These are phyloP conservation scores for Eupithecia subfuscata DNA, from an alignment of 2,888 invertebrate species.

Conservation along the genomic window DNA sequence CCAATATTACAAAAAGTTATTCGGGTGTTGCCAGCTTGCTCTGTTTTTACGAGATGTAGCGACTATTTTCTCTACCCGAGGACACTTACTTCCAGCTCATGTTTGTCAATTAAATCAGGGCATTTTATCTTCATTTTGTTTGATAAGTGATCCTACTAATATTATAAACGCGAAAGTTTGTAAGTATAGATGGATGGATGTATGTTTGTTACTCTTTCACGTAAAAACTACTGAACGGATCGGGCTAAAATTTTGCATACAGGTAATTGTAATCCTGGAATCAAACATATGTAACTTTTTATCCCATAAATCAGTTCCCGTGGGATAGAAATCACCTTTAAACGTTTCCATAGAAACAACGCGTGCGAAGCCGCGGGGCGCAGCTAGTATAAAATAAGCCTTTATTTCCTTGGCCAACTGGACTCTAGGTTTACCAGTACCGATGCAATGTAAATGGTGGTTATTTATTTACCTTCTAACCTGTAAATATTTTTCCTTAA, in stretches of 20 bases:
- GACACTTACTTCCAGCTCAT: neutral
- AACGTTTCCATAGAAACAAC: no score
- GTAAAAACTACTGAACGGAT: no score
- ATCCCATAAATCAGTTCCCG: no score
- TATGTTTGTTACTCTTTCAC: no score
- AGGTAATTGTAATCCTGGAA: no score
- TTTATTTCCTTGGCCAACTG: neutral
- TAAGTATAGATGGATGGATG: no score
- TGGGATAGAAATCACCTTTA: no score
- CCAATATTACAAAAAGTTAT: constrained; percentile 45
- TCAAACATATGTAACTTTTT: no score
- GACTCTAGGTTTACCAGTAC: neutral
- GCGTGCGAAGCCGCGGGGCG: no score
- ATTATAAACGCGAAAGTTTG: no score
- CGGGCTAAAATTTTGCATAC: no score
- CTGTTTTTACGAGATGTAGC: constrained; percentile 24
- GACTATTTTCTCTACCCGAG: constrained; percentile 5
- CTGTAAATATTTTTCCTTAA: neutral
- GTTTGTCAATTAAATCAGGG: neutral
- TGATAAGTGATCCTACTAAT: neutral
- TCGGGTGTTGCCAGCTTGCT: constrained; percentile 25
- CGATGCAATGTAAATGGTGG: no score
- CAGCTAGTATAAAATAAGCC: neutral
- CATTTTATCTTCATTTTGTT: neutral
- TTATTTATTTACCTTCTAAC: neutral